Conservation (phyloP, 2,797 vertebrate species). For the Pangasius macronema region DNA sequence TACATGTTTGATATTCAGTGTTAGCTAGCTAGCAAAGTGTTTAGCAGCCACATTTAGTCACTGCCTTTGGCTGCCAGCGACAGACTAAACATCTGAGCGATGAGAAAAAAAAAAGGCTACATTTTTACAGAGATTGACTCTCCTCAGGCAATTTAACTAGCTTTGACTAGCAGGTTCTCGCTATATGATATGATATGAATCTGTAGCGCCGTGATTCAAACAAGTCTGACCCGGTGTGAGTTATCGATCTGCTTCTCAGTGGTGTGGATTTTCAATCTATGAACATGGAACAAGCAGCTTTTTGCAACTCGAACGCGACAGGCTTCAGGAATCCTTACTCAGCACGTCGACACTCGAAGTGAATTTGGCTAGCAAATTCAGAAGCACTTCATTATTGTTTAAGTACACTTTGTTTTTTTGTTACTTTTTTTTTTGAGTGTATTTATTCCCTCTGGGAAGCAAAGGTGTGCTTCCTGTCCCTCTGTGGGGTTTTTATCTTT, state of each 20-base stretch:
- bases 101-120: neutral
- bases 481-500: conserved; percentile 20
- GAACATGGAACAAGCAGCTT: neutral
- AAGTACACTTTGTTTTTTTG: neutral
- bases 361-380: neutral
- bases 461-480: neutral
- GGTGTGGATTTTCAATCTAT: conserved; percentile 10
- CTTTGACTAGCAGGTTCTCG: conserved; percentile 14
- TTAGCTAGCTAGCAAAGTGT: conserved; percentile 6
- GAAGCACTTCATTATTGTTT: neutral
- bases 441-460: neutral
- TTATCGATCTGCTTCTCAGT: conserved; percentile 8
- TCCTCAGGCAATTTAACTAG: conserved; percentile 2
- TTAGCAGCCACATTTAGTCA: neutral
- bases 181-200: neutral
- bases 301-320: neutral
- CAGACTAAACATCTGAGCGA: neutral
- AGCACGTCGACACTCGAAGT: neutral
- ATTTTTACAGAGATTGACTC: neutral
- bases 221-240: neutral
- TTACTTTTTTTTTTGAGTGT: neutral
- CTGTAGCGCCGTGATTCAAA: neutral
- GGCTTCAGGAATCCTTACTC: neutral
- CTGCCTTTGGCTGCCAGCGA: neutral
- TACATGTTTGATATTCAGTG: neutral